These are phyloP conservation scores for Apis laboriosa DNA, from an alignment of 1,140 invertebrate species.

Conservation along the genomic window DNA sequence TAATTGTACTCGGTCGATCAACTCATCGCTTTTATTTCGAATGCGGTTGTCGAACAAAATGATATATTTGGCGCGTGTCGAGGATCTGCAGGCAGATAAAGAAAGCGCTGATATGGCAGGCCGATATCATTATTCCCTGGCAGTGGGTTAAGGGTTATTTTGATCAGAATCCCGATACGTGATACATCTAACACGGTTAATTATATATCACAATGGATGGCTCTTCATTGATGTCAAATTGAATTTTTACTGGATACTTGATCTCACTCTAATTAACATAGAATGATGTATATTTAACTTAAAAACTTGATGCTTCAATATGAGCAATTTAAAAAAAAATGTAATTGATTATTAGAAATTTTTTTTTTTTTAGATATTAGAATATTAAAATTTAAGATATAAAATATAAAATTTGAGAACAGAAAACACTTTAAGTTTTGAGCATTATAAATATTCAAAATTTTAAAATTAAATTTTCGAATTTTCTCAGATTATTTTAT, in stretches of 20 bases:
- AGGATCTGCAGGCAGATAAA: not conserved
- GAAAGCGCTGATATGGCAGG: constrained; percentile 16
- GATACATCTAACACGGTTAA: constrained; percentile 14
- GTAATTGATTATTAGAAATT: too few relatives aligned
- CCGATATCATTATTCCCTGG: constrained; percentile 8
- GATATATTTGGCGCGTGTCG: not conserved
- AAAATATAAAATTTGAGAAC: too few relatives aligned
- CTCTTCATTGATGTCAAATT: constrained; percentile 1
- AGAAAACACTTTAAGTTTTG: too few relatives aligned
- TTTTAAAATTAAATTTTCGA: too few relatives aligned
- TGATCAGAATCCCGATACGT: constrained; percentile 21
- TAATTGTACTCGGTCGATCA: not conserved
- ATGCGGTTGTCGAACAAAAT: not conserved
- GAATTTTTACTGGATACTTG: not conserved
- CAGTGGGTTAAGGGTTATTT: constrained; percentile 45
- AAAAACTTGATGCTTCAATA: not conserved
- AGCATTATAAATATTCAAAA: too few relatives aligned
- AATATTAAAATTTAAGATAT: too few relatives aligned
- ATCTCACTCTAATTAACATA: not conserved
- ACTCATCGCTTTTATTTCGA: not conserved
- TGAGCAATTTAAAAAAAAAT: not conserved
- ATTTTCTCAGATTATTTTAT: too few relatives aligned
- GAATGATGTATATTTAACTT: not conserved
- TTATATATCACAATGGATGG: not conserved
- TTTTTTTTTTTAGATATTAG: too few relatives aligned